Percentiles rank a stretch among this genome's conserved stretches.
phyloP scores from a whole-genome alignment of 2,888 invertebrate genomes.

The Andrena hattorfiana region DNA sequence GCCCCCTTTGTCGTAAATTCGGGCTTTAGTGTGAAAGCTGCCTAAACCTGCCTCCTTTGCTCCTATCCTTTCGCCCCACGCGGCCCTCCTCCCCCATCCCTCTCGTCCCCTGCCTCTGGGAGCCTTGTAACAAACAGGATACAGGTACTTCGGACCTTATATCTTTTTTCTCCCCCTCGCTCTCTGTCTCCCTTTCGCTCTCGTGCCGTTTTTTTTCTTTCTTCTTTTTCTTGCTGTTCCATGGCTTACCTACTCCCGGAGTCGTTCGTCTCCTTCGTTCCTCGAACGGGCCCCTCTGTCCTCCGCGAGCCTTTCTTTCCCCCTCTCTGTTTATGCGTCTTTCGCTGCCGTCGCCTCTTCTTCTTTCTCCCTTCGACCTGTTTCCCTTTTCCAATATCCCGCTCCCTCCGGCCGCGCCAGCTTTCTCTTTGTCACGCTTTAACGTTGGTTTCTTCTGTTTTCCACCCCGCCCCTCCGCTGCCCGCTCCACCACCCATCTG shows the following conservation, averaged over 20 bases:
- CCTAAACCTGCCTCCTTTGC: conserved; percentile 62
- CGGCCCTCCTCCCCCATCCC: conserved; percentile 17
- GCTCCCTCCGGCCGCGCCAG: neutral
- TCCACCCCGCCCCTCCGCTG: conserved; percentile 36
- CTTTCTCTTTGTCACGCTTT: conserved; percentile 47
- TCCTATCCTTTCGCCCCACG: conserved; percentile 15
- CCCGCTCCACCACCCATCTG: conserved; percentile 55
- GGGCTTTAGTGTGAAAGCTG: conserved; percentile 72
- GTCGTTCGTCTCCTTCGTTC: conserved; percentile 12
- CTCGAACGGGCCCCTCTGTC: conserved; percentile 16
- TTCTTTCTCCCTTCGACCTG: neutral
- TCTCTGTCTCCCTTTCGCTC: conserved; percentile 16
- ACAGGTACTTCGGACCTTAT: conserved; percentile 74
- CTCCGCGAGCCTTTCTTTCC: conserved; percentile 12
- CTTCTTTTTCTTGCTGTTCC: neutral
- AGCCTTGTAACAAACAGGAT: conserved; percentile 78
- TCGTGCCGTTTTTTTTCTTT: neutral
- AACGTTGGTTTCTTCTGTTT: conserved; percentile 54
- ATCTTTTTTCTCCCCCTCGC: conserved; percentile 19
- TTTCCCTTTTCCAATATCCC: neutral
- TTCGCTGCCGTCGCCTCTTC: conserved; percentile 7
- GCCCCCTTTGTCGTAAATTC: conserved; percentile 76
- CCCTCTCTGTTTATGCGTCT: conserved; percentile 18
- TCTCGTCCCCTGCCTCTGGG: conserved; percentile 50
- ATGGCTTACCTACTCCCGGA: conserved; percentile 20